Evolutionary conservation across 2,888 invertebrate species (phyloP).

Genomic region (Thereva unica): DNA sequence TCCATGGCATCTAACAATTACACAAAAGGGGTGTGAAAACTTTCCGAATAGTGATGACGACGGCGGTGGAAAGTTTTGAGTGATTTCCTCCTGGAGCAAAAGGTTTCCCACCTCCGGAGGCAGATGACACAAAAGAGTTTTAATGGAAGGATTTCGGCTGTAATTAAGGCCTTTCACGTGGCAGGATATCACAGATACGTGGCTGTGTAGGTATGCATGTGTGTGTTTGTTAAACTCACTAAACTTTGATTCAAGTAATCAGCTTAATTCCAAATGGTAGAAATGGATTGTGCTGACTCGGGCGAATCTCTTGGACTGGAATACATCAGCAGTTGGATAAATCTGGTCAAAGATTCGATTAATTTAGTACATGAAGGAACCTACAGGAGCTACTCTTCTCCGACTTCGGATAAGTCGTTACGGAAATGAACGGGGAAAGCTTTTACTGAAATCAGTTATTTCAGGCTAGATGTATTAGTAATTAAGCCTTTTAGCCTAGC

Average conservation of each 20-base stretch:
- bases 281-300: conserved; percentile 16
- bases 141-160: conserved; percentile 13
- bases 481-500: too few relatives aligned
- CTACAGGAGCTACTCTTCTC: too few relatives aligned
- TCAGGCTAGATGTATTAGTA: too few relatives aligned
- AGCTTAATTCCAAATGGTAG: not conserved
- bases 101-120: conserved; percentile 9
- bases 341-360: conserved; percentile 23
- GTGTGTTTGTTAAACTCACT: not conserved
- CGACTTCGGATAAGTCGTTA: too few relatives aligned
- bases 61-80: conserved; percentile 22
- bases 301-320: not conserved
- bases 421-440: too few relatives aligned
- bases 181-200: not conserved
- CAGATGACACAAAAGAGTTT: not conserved
- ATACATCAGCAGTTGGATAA: conserved; percentile 14
- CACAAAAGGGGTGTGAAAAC: conserved; percentile 16
- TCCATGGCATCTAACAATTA: conserved; percentile 24
- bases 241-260: not conserved
- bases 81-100: conserved; percentile 13
- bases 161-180: conserved; percentile 24
- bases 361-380: conserved; percentile 1
- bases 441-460: too few relatives aligned
- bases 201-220: not conserved
- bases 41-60: conserved; percentile 17